phyloP scores from a whole-genome alignment of 1,140 invertebrate genomes.

The Sipha flava region DNA sequence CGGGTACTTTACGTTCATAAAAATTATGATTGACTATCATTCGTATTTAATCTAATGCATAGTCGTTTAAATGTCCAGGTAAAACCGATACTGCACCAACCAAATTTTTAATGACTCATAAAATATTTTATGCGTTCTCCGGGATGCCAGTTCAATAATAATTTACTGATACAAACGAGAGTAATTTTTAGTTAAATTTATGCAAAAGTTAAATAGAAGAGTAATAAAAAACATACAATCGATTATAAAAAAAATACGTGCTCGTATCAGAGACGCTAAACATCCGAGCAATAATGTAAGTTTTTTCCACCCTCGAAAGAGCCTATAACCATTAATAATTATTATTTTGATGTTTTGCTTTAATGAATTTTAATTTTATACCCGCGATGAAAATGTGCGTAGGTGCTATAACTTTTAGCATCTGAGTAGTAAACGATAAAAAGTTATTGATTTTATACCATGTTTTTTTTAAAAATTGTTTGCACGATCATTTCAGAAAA shows the following conservation, averaged over 20 bases:
- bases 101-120: too few species aligned
- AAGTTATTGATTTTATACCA: too few species aligned
- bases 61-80: too few species aligned
- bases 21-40: too few species aligned
- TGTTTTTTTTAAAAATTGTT: too few species aligned
- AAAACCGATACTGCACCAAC: too few species aligned
- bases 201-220: not conserved
- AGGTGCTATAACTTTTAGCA: not conserved
- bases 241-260: not conserved
- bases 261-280: not conserved
- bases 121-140: not conserved
- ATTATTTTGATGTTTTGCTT: not conserved
- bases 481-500: too few species aligned
- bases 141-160: too few species aligned
- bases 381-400: not conserved
- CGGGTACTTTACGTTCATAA: too few species aligned
- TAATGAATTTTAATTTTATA: slow-evolving; percentile 27
- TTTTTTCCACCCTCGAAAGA: not conserved
- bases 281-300: not conserved
- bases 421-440: not conserved
- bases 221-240: not conserved
- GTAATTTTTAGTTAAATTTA: not conserved
- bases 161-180: not conserved
- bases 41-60: too few species aligned
- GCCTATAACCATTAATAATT: not conserved